A percentile compares a stretch with the other conserved stretches of the same genome.
phyloP scores from a whole-genome alignment of 2,797 vertebrate species.

The Mus spretus region DNA sequence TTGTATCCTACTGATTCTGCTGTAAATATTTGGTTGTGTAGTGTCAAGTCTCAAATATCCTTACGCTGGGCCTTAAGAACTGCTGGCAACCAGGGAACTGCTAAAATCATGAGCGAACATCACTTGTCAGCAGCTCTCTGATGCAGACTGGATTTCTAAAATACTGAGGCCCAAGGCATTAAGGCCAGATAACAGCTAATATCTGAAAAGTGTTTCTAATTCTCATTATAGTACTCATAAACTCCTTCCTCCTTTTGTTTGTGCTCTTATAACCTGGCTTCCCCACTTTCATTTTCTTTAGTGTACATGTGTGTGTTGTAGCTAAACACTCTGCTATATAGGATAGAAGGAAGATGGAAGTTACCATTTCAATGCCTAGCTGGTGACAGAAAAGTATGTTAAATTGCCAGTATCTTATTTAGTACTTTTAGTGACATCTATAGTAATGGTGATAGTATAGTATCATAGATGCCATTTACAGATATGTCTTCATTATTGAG shows the following conservation, averaged over 20 bases:
- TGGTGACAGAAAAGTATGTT: background rate
- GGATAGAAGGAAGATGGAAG: background rate
- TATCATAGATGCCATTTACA: slow-evolving; percentile 11
- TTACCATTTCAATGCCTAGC: background rate
- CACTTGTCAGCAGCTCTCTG: background rate
- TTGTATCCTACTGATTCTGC: background rate
- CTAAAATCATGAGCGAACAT: background rate
- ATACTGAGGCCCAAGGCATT: background rate
- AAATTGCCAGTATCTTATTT: background rate
- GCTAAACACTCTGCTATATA: background rate
- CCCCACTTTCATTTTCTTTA: slow-evolving; percentile 1
- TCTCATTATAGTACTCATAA: background rate
- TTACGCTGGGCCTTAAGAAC: background rate
- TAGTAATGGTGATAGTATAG: background rate
- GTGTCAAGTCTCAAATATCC: background rate
- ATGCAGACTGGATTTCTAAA: background rate
- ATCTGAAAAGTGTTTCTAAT: background rate
- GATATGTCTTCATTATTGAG: background rate
- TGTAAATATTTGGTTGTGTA: background rate
- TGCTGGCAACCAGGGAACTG: background rate
- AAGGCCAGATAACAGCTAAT: background rate
- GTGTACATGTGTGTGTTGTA: background rate
- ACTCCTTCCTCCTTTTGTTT: background rate
- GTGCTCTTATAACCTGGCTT: background rate
- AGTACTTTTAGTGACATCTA: background rate